Percentiles rank a stretch among this genome's conserved stretches.
phyloP scores from a whole-genome alignment of 2,113 vertebrate genomes.

The Platanista minor region DNA sequence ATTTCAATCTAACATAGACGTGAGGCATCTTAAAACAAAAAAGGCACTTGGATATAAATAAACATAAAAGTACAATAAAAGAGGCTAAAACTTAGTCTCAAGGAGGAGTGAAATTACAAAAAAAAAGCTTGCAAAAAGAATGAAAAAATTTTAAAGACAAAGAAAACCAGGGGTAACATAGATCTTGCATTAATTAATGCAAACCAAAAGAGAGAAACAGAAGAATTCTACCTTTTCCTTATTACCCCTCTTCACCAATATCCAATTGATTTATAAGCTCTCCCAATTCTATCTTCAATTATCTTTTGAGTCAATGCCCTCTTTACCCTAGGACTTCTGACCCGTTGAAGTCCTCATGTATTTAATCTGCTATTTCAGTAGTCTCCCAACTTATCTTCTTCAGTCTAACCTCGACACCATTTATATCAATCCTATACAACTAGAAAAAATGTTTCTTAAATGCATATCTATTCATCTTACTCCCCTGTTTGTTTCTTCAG shows the following conservation, averaged over 20 bases:
- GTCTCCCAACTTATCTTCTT: background rate
- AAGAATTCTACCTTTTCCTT: background rate
- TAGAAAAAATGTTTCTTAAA: background rate
- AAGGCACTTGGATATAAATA: background rate
- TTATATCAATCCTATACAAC: background rate
- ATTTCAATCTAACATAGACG: constrained; percentile 16
- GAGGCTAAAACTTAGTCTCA: background rate
- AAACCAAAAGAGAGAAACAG: background rate
- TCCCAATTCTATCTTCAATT: background rate
- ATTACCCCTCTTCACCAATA: background rate
- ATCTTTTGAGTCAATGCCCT: background rate
- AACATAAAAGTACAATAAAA: constrained; percentile 12
- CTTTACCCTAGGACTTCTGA: background rate
- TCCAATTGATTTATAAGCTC: background rate
- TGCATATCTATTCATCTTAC: background rate
- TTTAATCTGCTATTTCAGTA: background rate
- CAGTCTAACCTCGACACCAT: background rate
- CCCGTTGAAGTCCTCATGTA: background rate
- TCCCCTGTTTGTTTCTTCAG: background rate
- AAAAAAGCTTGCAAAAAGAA: background rate
- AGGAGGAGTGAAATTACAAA: background rate
- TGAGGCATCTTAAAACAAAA: constrained; percentile 30
- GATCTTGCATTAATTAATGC: background rate
- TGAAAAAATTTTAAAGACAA: background rate
- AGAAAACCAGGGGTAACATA: background rate